Conservation (phyloP, 2,113 vertebrate species). For the Dendropsophus ebraccatus region DNA sequence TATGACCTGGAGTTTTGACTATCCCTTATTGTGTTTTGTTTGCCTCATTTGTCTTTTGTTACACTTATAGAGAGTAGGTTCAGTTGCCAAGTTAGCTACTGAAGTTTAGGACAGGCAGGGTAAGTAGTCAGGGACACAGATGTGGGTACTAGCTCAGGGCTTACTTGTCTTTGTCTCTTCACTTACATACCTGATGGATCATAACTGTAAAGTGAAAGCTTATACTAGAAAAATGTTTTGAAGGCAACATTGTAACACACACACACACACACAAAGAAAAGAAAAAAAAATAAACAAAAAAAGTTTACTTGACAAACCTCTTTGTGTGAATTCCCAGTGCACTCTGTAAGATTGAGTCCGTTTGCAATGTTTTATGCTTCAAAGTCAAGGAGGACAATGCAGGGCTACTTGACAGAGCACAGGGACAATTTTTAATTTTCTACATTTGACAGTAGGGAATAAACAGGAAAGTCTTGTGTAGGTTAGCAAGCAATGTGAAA, state of each 20-base stretch:
- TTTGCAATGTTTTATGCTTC: conserved; percentile 35
- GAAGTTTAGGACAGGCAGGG: too few species aligned
- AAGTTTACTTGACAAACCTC: conserved; percentile 29
- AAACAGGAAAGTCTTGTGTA: background rate
- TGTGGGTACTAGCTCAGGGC: too few species aligned
- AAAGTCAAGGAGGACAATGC: conserved; percentile 40
- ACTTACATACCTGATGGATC: too few species aligned
- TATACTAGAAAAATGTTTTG: conserved; percentile 25
- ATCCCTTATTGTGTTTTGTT: too few species aligned
- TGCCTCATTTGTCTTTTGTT: too few species aligned
- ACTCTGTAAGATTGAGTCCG: conserved; percentile 22
- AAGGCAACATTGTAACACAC: background rate
- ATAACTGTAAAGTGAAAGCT: too few species aligned
- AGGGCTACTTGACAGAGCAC: background rate
- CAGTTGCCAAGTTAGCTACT: too few species aligned
- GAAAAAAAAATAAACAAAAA: background rate
- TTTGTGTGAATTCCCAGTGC: conserved; percentile 12
- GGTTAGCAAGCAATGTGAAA: background rate
- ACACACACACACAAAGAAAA: too few species aligned
- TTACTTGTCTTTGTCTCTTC: too few species aligned
- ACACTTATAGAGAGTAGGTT: too few species aligned
- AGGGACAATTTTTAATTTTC: conserved; percentile 16
- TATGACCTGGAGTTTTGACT: too few species aligned
- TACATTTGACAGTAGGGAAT: conserved; percentile 26
- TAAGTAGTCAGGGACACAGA: too few species aligned